Evolutionary conservation across 2,113 vertebrate species (phyloP).

Genomic region (Chlamydotis undulata): DNA sequence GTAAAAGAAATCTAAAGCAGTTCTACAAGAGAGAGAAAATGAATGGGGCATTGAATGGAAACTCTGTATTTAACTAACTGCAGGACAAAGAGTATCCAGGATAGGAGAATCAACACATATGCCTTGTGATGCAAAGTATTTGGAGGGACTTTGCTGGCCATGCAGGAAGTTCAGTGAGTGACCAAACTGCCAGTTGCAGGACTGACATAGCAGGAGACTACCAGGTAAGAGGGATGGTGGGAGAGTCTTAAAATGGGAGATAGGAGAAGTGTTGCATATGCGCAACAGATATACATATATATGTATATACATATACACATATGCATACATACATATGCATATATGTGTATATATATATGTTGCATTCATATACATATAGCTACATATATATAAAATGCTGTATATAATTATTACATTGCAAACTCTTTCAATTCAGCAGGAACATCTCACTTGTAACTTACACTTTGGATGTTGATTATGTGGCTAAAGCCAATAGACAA

Average conservation of each 20-base stretch:
- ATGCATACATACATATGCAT: background rate
- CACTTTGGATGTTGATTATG: background rate
- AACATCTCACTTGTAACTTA: background rate
- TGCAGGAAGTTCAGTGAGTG: background rate
- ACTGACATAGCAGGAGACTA: background rate
- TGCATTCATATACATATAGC: background rate
- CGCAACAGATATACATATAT: background rate
- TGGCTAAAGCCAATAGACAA: background rate
- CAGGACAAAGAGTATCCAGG: background rate
- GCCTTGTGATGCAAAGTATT: background rate
- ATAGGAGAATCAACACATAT: background rate
- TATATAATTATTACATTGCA: background rate
- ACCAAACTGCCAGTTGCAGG: background rate
- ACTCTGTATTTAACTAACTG: background rate
- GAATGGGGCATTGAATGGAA: conserved; percentile 1
- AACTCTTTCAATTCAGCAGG: background rate
- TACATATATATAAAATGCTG: background rate
- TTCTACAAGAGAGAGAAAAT: conserved; percentile 16
- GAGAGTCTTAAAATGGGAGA: background rate
- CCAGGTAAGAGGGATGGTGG: background rate
- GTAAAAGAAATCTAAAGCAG: background rate
- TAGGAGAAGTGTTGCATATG: background rate
- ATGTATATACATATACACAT: background rate
- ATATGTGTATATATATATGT: background rate
- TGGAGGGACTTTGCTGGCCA: background rate